These are phyloP conservation scores for Reticulitermes lucifugus DNA, from an alignment of 2,888 invertebrate species.

Conservation along the genomic window DNA sequence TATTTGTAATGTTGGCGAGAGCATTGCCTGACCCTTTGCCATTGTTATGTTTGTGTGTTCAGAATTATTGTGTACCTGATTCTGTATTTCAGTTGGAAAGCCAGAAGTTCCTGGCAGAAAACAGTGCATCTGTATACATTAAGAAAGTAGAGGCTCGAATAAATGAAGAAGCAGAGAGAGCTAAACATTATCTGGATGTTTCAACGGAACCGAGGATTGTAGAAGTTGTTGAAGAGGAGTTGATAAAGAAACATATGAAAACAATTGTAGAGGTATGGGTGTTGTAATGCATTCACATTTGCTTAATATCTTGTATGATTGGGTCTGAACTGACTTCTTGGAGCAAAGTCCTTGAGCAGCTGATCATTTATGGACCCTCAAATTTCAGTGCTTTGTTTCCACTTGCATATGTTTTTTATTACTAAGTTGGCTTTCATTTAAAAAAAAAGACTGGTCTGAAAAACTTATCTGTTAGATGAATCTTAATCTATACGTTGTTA, in stretches of 20 bases:
- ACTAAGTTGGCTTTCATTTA: too few species aligned
- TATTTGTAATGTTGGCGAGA: too few species aligned
- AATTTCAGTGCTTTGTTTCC: neutral
- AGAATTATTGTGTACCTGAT: neutral
- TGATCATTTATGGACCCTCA: neutral
- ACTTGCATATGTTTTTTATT: too few species aligned
- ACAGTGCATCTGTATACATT: constrained; percentile 98
- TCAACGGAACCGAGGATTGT: constrained; percentile 96
- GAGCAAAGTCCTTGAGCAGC: too few species aligned
- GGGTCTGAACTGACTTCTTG: too few species aligned
- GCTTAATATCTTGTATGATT: too few species aligned
- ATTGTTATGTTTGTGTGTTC: too few species aligned
- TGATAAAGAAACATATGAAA: constrained; percentile 99
- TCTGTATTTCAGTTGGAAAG: constrained; percentile 76
- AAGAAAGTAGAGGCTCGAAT: constrained; percentile 98
- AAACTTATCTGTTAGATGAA: too few species aligned
- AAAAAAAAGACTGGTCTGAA: too few species aligned
- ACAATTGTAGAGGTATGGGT: constrained; percentile 82
- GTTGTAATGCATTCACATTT: neutral
- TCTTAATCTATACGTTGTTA: too few species aligned
- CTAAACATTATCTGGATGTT: constrained; percentile 97
- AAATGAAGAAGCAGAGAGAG: constrained; percentile 96
- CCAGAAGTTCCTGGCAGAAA: constrained; percentile 97
- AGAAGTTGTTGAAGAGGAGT: constrained; percentile 95
- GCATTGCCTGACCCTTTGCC: too few species aligned